Conservation (phyloP, 2,888 invertebrate genomes). For the Onchidella celtica region DNA sequence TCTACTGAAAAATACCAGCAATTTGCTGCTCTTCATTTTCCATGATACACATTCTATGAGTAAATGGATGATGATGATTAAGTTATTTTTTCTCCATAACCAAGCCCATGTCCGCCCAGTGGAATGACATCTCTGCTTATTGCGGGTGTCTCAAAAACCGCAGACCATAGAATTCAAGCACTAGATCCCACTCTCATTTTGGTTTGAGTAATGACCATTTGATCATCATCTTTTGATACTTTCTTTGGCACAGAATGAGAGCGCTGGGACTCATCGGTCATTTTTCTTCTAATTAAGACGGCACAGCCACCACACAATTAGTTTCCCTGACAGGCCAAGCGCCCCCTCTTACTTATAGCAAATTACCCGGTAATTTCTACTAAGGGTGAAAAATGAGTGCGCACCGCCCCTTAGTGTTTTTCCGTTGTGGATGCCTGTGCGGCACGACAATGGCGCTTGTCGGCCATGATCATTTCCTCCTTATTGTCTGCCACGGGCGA, state of each 20-base stretch:
- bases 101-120: background rate
- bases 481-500: conserved; percentile 4
- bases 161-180: background rate
- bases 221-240: background rate
- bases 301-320: conserved; percentile 1
- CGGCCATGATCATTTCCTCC: conserved; percentile 5
- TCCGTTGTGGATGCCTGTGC: background rate
- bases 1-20: too few species aligned
- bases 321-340: background rate
- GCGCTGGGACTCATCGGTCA: background rate
- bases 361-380: conserved; percentile 26
- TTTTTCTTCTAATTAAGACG: conserved; percentile 15
- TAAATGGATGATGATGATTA: background rate
- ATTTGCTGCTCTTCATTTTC: background rate
- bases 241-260: background rate
- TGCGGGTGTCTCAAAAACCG: background rate
- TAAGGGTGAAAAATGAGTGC: conserved; percentile 35
- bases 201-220: background rate
- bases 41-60: background rate
- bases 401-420: background rate
- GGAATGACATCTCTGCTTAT: background rate
- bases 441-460: background rate
- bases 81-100: background rate
- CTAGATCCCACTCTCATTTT: background rate
- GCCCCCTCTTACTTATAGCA: conserved; percentile 33